Evolutionary conservation across 2,113 vertebrate species (phyloP), one percentile per base, ranked within the genome.

Genomic region (Siniperca knerii): DNA sequence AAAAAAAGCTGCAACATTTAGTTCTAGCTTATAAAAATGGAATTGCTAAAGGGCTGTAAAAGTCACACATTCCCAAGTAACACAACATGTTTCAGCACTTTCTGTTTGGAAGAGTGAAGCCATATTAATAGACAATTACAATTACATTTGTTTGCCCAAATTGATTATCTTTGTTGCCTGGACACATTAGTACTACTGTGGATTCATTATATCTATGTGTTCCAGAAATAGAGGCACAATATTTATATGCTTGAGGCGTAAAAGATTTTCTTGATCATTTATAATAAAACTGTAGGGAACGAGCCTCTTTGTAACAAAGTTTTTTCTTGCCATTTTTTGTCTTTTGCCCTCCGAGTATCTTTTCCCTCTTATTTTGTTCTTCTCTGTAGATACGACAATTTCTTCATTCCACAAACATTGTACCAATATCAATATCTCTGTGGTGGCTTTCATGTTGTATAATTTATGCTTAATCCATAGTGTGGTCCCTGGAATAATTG

Each of bases 1-100:
- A 78, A 78, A 85, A 89, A 78, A 81, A 89, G 74, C 52, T 48
- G 8, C 48, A 75, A 65, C 23, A 23, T 60, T 83, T 74, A 69
- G 54, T 68, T 75, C 8, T 3, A n/a, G 44, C 11, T 13, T 58
- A 21, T 64, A 40, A 79, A 78, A 79, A 67, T 29, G 2, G n/a
- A 72, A 25, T 11, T 13, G 52, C 60, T 58, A 46, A 57, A 71
- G 48, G 75, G 21, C 75, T 69, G 20, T 9, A 40, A 80, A 89
- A 82, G 66, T 60, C 62, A 62, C 42, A 48, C 25, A 67, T 73
- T 70, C 58, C 42, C 1, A 4, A 44, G 37, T 42, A 42, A 60
- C 42, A 23, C 1, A 4, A 75, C 25, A 40, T 37, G 25, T 52
- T 67, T 52, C 42, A 6, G 21, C 44, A 11, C 12, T 44, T 10